Evolutionary conservation across 2,797 vertebrate genomes (phyloP), one percentile per base, ranked within the genome.

Genomic region (Acestrorhynchus altus): DNA sequence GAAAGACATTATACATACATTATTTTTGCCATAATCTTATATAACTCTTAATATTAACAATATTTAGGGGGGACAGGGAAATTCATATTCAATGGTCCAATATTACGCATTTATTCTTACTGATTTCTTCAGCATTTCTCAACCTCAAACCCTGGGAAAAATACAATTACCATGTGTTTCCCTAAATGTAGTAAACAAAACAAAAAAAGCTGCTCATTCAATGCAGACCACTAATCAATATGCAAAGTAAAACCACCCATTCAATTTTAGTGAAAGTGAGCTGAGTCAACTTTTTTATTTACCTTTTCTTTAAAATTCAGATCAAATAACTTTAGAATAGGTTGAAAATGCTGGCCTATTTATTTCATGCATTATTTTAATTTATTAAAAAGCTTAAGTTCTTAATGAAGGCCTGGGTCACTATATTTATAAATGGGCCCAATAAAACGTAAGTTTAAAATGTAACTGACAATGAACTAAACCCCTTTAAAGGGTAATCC

Each of bases 41-140:
- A 47, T 5, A 76, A 71, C 18, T 35, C 46, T 61, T 12, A 69
- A 8, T 78, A 77, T 59, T 9, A 51, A 35, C 31, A 2, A 35
- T 35, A 35, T 51, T 54, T 54, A 22, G 11, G 52, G 52, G 31
- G 6, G 31, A 6, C 0, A 16, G 13, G 1, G 15, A 13, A 54
- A 20, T 2, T 4, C 3, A 1, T 20, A 8, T 54, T 56, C 42
- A 47, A 31, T 40, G 63, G 46, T 40, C 66, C 70, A 67, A 75
- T 68, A 83, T 73, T 54, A 59, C 46, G 60, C 40, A 54, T 52
- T 10, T 20, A 72, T 59, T 67, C 71, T 8, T 6, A 60, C 31
- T 15, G 16, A 18, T 31, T 20, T 18, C 15, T 35, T 28, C 26
- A 35, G 28, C 16, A 4, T 35, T 60, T 31, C 8, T 59, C 12